Percentiles rank a stretch among this genome's conserved stretches.
phyloP scores from a whole-genome alignment of 1,140 invertebrate species.

The Rhagoletis pomonella region DNA sequence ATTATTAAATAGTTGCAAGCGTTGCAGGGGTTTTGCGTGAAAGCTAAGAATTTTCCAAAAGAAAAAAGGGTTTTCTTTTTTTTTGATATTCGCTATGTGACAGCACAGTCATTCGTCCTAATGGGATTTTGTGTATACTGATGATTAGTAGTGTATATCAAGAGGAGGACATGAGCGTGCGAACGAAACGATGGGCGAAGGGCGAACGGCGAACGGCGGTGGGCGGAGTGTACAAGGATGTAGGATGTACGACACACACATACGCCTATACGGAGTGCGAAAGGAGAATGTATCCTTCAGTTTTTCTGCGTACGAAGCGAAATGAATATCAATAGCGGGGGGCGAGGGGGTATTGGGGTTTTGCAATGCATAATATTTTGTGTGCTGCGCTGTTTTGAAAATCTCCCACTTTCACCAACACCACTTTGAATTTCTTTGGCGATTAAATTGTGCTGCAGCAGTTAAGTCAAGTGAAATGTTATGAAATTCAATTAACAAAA shows the following conservation, averaged over 20 bases:
- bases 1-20: neutral
- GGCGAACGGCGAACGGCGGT: too few relatives aligned
- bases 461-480: neutral
- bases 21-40: neutral
- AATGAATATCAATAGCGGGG: neutral
- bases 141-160: conserved; percentile 48
- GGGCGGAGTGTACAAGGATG: too few relatives aligned
- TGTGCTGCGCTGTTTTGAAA: too few relatives aligned
- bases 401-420: neutral
- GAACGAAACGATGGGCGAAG: neutral
- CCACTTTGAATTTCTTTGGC: neutral
- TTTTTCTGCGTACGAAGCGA: neutral
- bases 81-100: conserved; percentile 16
- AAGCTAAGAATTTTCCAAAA: neutral
- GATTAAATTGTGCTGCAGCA: too few relatives aligned
- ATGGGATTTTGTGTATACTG: conserved; percentile 51
- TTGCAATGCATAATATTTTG: too few relatives aligned
- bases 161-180: conserved; percentile 1
- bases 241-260: neutral
- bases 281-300: conserved; percentile 11
- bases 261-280: neutral
- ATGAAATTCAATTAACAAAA: conserved; percentile 35
- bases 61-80: neutral
- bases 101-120: neutral
- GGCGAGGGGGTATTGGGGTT: too few relatives aligned